Conservation (phyloP, 2,797 vertebrate species). For the Anguilla obscura region DNA sequence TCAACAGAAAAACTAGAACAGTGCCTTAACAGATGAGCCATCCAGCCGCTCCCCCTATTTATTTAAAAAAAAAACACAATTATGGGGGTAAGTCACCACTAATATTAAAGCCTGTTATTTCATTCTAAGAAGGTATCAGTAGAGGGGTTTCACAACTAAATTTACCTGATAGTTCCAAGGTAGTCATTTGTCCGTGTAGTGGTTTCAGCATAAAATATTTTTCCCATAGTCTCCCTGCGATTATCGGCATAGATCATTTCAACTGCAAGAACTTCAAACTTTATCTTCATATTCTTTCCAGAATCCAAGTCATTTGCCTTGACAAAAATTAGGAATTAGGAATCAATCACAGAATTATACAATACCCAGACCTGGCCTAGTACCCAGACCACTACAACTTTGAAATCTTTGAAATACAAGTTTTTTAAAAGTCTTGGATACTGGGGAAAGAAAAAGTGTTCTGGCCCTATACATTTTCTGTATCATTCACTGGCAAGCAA, state of each 20-base stretch:
- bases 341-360: too few relatives aligned
- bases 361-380: too few relatives aligned
- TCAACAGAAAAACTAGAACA: too few relatives aligned
- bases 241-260: slow-evolving; percentile 60
- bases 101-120: background rate
- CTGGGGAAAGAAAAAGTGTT: too few relatives aligned
- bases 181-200: slow-evolving; percentile 61
- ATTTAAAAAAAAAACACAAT: background rate
- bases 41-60: background rate
- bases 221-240: accelerated
- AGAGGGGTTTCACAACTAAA: slow-evolving; percentile 1
- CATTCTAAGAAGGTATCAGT: background rate
- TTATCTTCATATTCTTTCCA: slow-evolving; percentile 62
- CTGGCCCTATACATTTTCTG: too few relatives aligned
- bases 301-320: slow-evolving; percentile 85
- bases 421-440: too few relatives aligned
- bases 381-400: too few relatives aligned
- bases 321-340: background rate
- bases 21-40: too few relatives aligned
- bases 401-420: too few relatives aligned
- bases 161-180: slow-evolving; percentile 80
- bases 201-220: slow-evolving; percentile 68
- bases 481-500: background rate
- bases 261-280: slow-evolving; percentile 70
- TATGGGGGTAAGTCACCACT: too few relatives aligned